Conservation (phyloP, 2,797 vertebrate genomes). For the Falco concolor region DNA sequence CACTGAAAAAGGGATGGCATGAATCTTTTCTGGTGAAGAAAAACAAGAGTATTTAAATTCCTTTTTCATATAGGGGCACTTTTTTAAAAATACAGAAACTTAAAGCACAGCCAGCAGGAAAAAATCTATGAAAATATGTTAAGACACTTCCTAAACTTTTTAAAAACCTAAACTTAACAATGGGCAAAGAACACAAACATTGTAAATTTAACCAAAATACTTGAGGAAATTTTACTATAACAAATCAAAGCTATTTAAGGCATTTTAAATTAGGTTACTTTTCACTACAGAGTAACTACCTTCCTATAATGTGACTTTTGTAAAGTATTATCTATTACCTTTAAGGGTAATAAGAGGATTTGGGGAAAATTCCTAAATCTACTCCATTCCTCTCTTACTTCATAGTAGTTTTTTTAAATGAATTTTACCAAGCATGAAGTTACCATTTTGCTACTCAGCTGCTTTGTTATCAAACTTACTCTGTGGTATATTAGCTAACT, state of each 20-base stretch:
- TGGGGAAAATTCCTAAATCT: not conserved
- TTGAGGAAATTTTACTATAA: not conserved
- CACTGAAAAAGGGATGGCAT: not conserved
- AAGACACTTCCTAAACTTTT: not conserved
- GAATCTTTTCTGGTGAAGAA: not conserved
- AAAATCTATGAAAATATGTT: not conserved
- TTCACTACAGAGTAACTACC: not conserved
- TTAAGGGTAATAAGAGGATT: not conserved
- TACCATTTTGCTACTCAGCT: not conserved
- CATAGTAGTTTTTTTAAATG: not conserved
- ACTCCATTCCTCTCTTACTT: not conserved
- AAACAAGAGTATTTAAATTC: not conserved
- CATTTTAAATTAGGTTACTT: not conserved
- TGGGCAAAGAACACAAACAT: not conserved
- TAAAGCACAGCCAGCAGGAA: not conserved
- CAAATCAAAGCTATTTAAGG: not conserved
- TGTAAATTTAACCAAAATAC: not conserved
- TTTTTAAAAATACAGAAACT: not conserved
- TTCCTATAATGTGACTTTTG: not conserved
- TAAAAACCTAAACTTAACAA: not conserved
- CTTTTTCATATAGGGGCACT: not conserved
- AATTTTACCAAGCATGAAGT: not conserved
- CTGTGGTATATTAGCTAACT: not conserved
- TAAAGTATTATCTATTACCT: not conserved
- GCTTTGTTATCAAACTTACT: not conserved